These are phyloP conservation scores for Pardalotus punctatus DNA, from an alignment of 2,113 vertebrate species.

Conservation along the genomic window DNA sequence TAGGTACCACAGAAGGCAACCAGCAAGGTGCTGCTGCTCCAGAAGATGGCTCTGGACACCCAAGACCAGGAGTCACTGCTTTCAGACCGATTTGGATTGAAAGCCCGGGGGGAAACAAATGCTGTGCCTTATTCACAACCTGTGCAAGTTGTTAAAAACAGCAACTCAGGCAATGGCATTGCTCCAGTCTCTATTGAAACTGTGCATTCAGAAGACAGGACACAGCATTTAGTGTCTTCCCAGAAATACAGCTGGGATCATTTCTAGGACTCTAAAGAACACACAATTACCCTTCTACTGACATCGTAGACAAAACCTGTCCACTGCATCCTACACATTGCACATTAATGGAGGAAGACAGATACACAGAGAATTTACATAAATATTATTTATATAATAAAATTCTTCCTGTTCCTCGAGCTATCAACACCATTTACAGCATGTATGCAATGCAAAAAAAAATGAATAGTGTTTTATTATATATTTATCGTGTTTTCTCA, in stretches of 20 bases:
- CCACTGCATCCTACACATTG: background rate
- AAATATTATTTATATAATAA: background rate
- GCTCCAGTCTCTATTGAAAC: background rate
- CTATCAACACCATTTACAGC: background rate
- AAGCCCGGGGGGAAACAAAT: background rate
- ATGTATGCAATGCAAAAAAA: background rate
- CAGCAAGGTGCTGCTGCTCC: background rate
- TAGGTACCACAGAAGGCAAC: background rate
- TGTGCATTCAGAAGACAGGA: background rate
- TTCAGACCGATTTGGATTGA: background rate
- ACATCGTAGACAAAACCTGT: background rate
- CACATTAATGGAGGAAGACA: background rate
- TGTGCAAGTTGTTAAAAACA: background rate
- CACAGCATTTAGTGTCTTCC: background rate
- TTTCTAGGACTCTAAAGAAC: background rate
- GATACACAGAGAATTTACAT: background rate
- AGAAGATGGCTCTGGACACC: accelerated
- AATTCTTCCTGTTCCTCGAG: background rate
- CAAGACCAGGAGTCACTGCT: background rate
- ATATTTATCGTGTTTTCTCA: background rate
- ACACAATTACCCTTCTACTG: background rate
- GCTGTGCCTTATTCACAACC: background rate
- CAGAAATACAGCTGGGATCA: background rate
- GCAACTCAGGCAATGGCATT: accelerated
- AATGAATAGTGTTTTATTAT: background rate